phyloP scores from a whole-genome alignment of 2,113 vertebrate genomes.

The Eptesicus fuscus region DNA sequence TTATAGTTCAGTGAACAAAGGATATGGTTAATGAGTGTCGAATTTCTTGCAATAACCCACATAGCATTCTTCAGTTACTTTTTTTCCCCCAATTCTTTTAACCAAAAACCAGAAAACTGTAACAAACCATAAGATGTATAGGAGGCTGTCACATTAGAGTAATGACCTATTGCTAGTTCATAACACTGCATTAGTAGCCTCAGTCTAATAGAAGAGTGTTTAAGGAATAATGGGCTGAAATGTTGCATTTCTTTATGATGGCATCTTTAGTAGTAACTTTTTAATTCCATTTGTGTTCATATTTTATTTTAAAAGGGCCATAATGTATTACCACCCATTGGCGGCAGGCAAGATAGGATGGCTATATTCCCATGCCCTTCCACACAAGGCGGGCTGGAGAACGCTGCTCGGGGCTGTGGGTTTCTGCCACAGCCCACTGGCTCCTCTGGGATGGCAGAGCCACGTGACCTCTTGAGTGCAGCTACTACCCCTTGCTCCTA shows the following conservation, averaged over 20 bases:
- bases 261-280: background rate
- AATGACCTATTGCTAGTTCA: background rate
- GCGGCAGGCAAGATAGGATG: rapidly evolving
- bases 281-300: background rate
- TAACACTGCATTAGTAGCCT: background rate
- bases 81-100: background rate
- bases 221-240: background rate
- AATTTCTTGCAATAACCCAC: background rate
- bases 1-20: background rate
- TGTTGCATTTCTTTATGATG: background rate
- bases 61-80: background rate
- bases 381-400: background rate
- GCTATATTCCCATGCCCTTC: background rate
- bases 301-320: constrained; percentile 21
- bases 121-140: background rate
- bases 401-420: background rate
- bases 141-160: background rate
- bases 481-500: constrained; percentile 47
- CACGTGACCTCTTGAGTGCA: background rate
- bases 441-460: background rate
- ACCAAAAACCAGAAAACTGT: background rate
- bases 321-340: background rate
- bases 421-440: constrained; percentile 2
- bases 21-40: background rate
- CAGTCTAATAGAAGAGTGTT: background rate